Evolutionary conservation across 2,888 invertebrate species (phyloP).

Genomic region (Caradrina clavipalpis): DNA sequence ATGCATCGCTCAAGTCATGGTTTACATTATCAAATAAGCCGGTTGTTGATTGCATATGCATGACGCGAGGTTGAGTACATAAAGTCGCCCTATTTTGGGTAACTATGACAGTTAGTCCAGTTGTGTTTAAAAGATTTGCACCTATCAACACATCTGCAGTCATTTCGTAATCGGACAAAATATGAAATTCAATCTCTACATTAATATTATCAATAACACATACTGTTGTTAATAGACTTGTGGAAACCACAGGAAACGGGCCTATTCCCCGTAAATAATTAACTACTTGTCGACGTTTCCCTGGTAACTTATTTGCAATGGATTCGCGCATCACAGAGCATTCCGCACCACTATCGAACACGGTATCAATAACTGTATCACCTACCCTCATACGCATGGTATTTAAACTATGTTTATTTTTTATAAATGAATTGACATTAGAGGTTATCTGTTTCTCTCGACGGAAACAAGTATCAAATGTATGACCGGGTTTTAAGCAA

Average conservation of each 20-base stretch:
- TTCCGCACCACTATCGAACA: neutral
- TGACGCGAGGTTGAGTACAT: no score
- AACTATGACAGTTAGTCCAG: no score
- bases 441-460: conserved; percentile 18
- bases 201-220: conserved; percentile 10
- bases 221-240: neutral
- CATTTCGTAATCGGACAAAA: conserved; percentile 12
- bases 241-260: neutral
- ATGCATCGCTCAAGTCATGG: neutral
- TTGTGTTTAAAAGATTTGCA: neutral
- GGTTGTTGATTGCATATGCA: no score
- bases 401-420: conserved; percentile 1
- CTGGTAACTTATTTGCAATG: conserved; percentile 5
- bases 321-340: conserved; percentile 7
- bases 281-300: neutral
- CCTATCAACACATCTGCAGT: conserved; percentile 8
- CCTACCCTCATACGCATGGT: conserved; percentile 9
- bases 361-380: conserved; percentile 1
- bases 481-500: conserved; percentile 11
- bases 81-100: no score
- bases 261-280: conserved; percentile 9
- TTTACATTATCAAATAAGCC: no score
- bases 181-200: conserved; percentile 4
- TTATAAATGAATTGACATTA: conserved; percentile 9
- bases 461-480: conserved; percentile 16